Percentiles rank a stretch among this genome's conserved stretches.
These are phyloP conservation scores for Rhinolophus sinicus DNA, from an alignment of 2,113 vertebrate species.

Conservation along the genomic window DNA sequence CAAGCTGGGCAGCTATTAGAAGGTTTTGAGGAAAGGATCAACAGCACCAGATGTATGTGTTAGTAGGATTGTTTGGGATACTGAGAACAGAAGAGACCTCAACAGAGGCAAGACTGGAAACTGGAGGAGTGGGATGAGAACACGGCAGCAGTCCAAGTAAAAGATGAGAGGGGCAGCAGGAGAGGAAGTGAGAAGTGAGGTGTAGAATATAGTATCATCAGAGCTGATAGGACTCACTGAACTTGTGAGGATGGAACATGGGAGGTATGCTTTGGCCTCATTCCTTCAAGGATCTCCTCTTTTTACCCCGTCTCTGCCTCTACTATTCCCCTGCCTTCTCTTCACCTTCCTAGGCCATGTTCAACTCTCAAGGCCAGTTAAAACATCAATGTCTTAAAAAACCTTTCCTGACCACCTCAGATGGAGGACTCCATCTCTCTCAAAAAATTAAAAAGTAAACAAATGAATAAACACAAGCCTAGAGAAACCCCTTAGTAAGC, in stretches of 20 bases:
- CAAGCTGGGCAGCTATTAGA: neutral
- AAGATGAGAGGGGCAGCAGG: neutral
- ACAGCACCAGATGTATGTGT: neutral
- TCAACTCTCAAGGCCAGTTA: neutral
- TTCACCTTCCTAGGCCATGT: neutral
- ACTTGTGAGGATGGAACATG: neutral
- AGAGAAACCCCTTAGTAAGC: neutral
- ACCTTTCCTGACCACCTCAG: neutral
- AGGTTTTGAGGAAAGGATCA: neutral
- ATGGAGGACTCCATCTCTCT: neutral
- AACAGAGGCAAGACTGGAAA: neutral
- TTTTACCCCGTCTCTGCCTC: neutral
- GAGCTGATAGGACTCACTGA: neutral
- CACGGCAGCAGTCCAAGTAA: neutral
- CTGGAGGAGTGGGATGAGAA: neutral
- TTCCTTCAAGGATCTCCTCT: neutral
- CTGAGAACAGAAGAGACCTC: neutral
- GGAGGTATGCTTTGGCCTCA: fast-evolving
- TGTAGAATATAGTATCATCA: neutral
- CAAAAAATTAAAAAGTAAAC: neutral
- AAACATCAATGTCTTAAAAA: neutral
- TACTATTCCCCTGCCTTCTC: neutral
- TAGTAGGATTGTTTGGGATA: neutral
- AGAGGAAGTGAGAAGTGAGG: neutral
- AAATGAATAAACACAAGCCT: neutral